Evolutionary conservation across 2,797 vertebrate genomes (phyloP).

Genomic region (Takifugu ocellatus): DNA sequence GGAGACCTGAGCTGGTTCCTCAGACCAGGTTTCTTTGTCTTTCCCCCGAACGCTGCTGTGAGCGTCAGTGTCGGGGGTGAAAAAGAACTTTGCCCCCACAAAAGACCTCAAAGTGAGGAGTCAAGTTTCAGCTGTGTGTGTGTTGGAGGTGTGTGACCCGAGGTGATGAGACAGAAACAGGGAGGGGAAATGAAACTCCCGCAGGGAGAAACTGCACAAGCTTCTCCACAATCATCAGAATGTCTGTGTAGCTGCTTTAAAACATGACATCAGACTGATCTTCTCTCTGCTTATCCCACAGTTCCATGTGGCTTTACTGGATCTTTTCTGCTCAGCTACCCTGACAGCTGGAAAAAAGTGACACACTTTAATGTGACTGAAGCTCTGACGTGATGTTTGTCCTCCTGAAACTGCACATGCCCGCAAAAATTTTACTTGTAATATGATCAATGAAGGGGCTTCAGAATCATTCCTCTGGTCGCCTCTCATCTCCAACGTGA

Average conservation of each 20-base stretch:
- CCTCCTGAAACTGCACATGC: too few relatives aligned
- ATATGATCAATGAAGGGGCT: too few relatives aligned
- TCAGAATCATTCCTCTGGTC: too few relatives aligned
- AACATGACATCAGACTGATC: too few relatives aligned
- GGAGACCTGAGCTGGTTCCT: too few relatives aligned
- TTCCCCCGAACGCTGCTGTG: background rate
- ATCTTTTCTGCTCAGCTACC: constrained; percentile 26
- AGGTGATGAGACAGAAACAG: constrained; percentile 31
- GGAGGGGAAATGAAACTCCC: constrained; percentile 50
- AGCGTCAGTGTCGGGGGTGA: constrained; percentile 27
- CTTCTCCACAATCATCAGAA: constrained; percentile 10
- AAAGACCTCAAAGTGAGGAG: constrained; percentile 29
- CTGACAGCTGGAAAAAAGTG: constrained; percentile 26
- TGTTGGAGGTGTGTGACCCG: background rate
- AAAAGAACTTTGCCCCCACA: constrained; percentile 22
- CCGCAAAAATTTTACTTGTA: too few relatives aligned
- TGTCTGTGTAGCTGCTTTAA: too few relatives aligned
- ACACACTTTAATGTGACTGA: constrained; percentile 20
- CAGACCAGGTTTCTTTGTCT: too few relatives aligned
- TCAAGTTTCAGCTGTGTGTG: constrained; percentile 33
- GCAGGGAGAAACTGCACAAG: constrained; percentile 34
- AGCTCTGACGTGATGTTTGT: background rate
- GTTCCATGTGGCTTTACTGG: background rate
- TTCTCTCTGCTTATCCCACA: too few relatives aligned
- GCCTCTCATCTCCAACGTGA: too few relatives aligned